These are phyloP conservation scores for Triops longicaudatus DNA, from an alignment of 1,140 invertebrate genomes.

Conservation along the genomic window DNA sequence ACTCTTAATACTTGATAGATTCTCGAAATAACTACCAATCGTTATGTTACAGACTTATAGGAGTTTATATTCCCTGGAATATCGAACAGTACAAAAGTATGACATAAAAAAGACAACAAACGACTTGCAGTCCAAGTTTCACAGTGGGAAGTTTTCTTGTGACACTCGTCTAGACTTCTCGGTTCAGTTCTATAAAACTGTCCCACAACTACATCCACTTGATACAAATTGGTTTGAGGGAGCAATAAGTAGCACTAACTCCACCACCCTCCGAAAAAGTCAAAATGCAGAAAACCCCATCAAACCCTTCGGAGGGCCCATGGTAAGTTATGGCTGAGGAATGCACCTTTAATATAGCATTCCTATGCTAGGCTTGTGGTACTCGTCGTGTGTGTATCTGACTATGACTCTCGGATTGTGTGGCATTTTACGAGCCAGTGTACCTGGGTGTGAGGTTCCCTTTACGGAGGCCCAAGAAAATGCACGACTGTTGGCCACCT, in stretches of 20 bases:
- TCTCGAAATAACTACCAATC: neutral
- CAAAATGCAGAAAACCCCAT: neutral
- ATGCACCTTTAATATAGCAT: neutral
- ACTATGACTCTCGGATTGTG: neutral
- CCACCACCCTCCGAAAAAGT: neutral
- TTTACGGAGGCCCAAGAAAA: neutral
- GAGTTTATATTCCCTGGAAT: neutral
- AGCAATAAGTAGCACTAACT: neutral
- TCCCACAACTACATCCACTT: neutral
- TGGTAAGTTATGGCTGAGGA: neutral
- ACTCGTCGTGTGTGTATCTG: neutral
- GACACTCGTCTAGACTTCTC: neutral
- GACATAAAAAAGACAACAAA: neutral
- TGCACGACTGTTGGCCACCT: neutral
- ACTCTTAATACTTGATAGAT: neutral
- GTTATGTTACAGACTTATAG: neutral
- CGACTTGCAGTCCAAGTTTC: neutral
- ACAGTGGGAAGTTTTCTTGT: neutral
- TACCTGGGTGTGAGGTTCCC: conserved; percentile 10
- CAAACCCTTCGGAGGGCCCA: neutral
- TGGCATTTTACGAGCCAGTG: neutral
- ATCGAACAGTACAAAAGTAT: neutral
- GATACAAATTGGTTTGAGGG: neutral
- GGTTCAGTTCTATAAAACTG: conserved; percentile 5
- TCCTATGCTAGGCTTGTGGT: neutral